Evolutionary conservation across 35 echinoderm and acorn worm species (phyloP), one percentile per base, ranked within the genome.

Genomic region (Lytechinus pictus): DNA sequence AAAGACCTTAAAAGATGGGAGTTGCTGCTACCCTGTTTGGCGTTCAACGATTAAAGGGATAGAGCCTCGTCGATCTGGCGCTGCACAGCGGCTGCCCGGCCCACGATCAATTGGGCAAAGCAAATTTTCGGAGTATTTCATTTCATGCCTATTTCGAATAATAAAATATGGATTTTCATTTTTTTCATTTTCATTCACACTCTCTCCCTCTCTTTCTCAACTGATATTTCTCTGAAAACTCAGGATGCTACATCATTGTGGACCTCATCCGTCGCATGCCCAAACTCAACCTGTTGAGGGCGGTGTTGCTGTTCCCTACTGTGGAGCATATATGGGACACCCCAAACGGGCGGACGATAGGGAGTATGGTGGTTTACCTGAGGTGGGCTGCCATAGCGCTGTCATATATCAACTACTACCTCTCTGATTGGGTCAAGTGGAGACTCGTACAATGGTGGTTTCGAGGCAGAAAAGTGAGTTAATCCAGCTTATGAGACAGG

Each of bases 201-300:
- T 54, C 29, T 58, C 56, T 58, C 56, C 11, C 1, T 57, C 4
- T 57, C 29, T 87, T 29, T 90, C 88, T 54, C 10, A 44, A 44
- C 2, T 44, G 33, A 44, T 44, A 44, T 90, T 21, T 54, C 88
- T 90, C 88, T 93, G 52, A 91, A 79, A 54, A 53, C 72, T 9
- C 89, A 97, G 97, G 97, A 61, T 97, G 97, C 61, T 95, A 97
- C 86, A 96, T 97, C 91, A 96, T 96, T 57, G 61, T 97, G 60
- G 94, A 96, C 52, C 61, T 97, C 90, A 95, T 97, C 53, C 92
- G 96, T 55, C 52, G 94, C 29, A 93, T 96, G 16, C 97, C 97
- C 8, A 14, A 87, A 27, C 79, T 96, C 19, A 95, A 95, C 52
- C 89, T 97, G 86, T 16, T 96, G 21, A 97, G 96, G 79, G 90